Conservation (phyloP, 2,888 invertebrate genomes). For the Calephelis perditalis region DNA sequence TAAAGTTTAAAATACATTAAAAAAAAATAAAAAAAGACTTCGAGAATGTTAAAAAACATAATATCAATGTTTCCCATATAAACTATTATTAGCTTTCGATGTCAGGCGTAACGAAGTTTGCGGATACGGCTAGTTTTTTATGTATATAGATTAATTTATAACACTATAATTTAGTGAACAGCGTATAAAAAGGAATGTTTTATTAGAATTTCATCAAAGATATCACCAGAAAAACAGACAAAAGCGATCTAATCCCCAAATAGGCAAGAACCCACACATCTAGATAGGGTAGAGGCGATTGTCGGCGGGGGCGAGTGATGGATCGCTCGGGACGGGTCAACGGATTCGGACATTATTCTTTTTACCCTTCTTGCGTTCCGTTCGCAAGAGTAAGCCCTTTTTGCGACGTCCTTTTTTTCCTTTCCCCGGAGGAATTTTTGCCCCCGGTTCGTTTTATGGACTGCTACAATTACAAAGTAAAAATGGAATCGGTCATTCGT, state of each 20-base stretch:
- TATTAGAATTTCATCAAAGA: conserved; percentile 28
- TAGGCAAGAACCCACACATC: conserved; percentile 64
- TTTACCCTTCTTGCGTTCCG: conserved; percentile 76
- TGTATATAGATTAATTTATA: no score
- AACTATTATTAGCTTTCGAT: no score
- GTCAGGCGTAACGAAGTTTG: no score
- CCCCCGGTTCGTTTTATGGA: conserved; percentile 59
- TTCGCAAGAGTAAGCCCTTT: conserved; percentile 76
- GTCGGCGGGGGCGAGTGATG: conserved; percentile 71
- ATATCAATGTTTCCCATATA: no score
- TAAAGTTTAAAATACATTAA: no score
- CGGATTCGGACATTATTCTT: conserved; percentile 80
- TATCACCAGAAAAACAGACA: conserved; percentile 30
- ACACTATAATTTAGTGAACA: conserved; percentile 1
- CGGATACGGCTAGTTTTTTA: no score
- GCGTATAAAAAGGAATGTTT: conserved; percentile 21
- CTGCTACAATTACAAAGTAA: conserved; percentile 76
- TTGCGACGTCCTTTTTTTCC: conserved; percentile 72
- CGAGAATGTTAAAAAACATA: no score
- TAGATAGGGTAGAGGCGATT: conserved; percentile 65
- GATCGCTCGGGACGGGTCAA: conserved; percentile 79
- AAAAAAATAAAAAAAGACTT: no score
- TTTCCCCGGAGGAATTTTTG: conserved; percentile 52
- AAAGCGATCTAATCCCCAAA: conserved; percentile 58
- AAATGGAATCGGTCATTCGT: conserved; percentile 70